phyloP scores from a whole-genome alignment of 2,888 invertebrate genomes.

The Drosophila subsilvestris region DNA sequence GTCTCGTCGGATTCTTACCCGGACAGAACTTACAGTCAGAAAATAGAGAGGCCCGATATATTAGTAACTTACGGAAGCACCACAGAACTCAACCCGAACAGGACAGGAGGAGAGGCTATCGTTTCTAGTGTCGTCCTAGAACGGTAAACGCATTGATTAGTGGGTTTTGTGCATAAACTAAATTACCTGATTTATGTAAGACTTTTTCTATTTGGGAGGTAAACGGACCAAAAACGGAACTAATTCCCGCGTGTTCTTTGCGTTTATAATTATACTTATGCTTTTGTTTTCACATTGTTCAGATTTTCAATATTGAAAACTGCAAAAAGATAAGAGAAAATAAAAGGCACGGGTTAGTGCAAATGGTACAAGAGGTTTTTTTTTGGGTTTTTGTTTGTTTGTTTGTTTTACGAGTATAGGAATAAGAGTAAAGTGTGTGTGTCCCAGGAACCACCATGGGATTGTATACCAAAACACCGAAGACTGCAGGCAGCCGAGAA shows the following conservation, averaged over 20 bases:
- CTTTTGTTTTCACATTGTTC: slow-evolving; percentile 54
- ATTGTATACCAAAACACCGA: slow-evolving; percentile 18
- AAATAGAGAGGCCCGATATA: slow-evolving; percentile 22
- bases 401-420: slow-evolving; percentile 15
- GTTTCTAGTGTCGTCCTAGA: slow-evolving; percentile 77
- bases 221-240: slow-evolving; percentile 41
- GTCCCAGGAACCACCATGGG: slow-evolving; percentile 71
- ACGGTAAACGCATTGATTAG: slow-evolving; percentile 76
- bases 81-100: slow-evolving; percentile 27
- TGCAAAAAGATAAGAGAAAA: slow-evolving; percentile 80
- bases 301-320: slow-evolving; percentile 80
- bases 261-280: slow-evolving; percentile 62
- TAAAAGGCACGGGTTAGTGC: slow-evolving; percentile 78
- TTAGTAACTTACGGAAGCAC: slow-evolving; percentile 37
- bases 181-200: slow-evolving; percentile 63
- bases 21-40: slow-evolving; percentile 32
- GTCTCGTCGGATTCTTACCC: slow-evolving; percentile 37
- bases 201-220: slow-evolving; percentile 19
- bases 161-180: slow-evolving; percentile 67
- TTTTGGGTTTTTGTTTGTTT: slow-evolving; percentile 40
- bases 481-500: neutral
- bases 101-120: slow-evolving; percentile 42
- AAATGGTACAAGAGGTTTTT: slow-evolving; percentile 18
- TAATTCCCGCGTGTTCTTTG: slow-evolving; percentile 39
- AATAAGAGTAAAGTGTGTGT: slow-evolving; percentile 22